Conservation (phyloP, 2,113 vertebrate species). For the Sapajus apella region DNA sequence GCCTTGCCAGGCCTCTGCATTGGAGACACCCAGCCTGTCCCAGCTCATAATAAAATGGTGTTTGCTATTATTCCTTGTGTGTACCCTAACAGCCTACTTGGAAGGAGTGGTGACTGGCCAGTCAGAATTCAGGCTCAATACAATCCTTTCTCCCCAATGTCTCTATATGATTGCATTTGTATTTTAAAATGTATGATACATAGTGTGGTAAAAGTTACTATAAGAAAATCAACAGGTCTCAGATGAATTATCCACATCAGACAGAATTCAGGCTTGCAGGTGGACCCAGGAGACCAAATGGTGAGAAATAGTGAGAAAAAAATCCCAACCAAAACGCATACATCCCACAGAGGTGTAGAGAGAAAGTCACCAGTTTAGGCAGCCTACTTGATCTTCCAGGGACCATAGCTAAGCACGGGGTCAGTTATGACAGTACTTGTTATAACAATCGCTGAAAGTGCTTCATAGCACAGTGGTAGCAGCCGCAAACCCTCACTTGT, state of each 20-base stretch:
- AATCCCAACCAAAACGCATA: neutral
- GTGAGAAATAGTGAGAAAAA: neutral
- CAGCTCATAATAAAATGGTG: neutral
- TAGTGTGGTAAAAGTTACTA: neutral
- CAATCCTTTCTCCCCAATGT: neutral
- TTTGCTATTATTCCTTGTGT: neutral
- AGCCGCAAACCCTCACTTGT: rapidly evolving
- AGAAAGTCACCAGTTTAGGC: neutral
- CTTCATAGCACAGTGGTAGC: neutral
- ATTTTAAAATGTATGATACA: neutral
- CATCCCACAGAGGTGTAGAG: neutral
- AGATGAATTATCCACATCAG: neutral
- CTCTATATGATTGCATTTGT: neutral
- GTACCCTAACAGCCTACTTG: neutral
- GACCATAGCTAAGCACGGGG: neutral
- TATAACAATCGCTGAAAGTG: neutral
- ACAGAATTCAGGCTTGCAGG: neutral
- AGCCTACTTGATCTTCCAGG: neutral
- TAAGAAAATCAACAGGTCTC: neutral
- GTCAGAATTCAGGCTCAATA: neutral
- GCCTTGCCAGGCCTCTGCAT: neutral
- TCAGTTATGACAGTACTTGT: neutral
- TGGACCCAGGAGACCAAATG: neutral
- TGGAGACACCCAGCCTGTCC: neutral
- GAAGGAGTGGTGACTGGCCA: neutral